Conservation (phyloP, 2,888 invertebrate genomes). For the Athrips mouffetella region DNA sequence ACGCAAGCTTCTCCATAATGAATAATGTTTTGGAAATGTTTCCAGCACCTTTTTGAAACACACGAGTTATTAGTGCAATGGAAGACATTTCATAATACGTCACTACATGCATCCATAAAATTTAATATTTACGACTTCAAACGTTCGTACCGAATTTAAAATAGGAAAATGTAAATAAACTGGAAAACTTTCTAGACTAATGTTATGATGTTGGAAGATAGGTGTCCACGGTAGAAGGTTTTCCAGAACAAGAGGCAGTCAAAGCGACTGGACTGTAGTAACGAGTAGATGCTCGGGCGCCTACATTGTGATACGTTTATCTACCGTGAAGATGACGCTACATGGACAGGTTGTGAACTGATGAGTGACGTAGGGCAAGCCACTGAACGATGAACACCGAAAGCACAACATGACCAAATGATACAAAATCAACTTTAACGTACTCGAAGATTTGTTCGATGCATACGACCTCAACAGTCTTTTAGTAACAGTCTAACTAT, state of each 20-base stretch:
- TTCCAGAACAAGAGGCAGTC: constrained; percentile 59
- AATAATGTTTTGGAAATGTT: constrained; percentile 54
- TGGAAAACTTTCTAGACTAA: constrained; percentile 72
- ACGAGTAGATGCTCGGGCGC: constrained; percentile 62
- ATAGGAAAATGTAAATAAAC: constrained; percentile 39
- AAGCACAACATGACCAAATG: constrained; percentile 71
- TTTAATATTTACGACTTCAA: constrained; percentile 43
- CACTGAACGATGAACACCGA: constrained; percentile 70
- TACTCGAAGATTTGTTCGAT: constrained; percentile 64
- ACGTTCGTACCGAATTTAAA: constrained; percentile 44
- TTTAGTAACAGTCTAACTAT: constrained; percentile 68
- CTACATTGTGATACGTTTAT: constrained; percentile 78
- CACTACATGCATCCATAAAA: constrained; percentile 34
- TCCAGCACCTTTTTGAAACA: constrained; percentile 56
- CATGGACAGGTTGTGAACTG: constrained; percentile 69
- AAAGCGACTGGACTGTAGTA: constrained; percentile 38
- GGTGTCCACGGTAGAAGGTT: constrained; percentile 61
- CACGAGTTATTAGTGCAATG: constrained; percentile 56
- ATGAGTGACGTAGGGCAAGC: constrained; percentile 65
- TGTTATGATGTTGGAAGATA: constrained; percentile 47
- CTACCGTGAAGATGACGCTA: constrained; percentile 71
- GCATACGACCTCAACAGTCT: constrained; percentile 72
- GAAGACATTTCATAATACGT: constrained; percentile 60
- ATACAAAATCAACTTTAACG: constrained; percentile 56
- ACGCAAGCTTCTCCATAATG: constrained; percentile 56